A percentile compares a stretch with the other conserved stretches of the same genome.
Conservation (phyloP, 2,113 vertebrate genomes). For the Cnemophilus loriae region DNA sequence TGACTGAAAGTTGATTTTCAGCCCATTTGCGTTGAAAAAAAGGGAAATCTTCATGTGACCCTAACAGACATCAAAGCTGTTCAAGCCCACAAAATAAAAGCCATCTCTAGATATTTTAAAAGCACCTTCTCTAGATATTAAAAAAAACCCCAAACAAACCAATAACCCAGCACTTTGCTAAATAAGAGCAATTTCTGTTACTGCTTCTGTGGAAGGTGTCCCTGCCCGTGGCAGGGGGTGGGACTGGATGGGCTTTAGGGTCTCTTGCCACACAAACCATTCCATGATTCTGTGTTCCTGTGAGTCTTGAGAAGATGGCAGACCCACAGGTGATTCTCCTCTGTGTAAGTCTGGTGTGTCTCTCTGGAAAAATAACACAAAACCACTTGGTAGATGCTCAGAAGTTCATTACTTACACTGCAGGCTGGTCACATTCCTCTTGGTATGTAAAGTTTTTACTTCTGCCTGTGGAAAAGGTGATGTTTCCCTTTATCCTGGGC, state of each 20-base stretch:
- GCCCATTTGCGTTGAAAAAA: neutral
- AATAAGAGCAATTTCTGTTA: neutral
- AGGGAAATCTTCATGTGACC: neutral
- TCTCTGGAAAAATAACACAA: neutral
- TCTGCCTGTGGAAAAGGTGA: neutral
- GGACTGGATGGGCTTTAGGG: neutral
- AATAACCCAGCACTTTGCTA: neutral
- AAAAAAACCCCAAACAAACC: neutral
- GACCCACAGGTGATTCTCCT: neutral
- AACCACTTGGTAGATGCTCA: accelerated
- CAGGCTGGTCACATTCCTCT: neutral
- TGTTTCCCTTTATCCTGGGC: neutral
- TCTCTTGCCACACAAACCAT: neutral
- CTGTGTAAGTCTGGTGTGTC: neutral
- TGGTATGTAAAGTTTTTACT: neutral
- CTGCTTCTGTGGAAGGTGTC: neutral
- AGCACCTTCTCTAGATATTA: neutral
- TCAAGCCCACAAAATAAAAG: neutral
- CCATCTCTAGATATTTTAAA: neutral
- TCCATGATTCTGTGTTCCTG: neutral
- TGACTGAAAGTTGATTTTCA: neutral
- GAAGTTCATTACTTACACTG: neutral
- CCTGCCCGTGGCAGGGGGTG: neutral
- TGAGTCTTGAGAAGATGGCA: neutral
- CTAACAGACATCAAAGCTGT: neutral